Conservation (phyloP, 2,797 vertebrate species). For the Acropternis orthonyx region DNA sequence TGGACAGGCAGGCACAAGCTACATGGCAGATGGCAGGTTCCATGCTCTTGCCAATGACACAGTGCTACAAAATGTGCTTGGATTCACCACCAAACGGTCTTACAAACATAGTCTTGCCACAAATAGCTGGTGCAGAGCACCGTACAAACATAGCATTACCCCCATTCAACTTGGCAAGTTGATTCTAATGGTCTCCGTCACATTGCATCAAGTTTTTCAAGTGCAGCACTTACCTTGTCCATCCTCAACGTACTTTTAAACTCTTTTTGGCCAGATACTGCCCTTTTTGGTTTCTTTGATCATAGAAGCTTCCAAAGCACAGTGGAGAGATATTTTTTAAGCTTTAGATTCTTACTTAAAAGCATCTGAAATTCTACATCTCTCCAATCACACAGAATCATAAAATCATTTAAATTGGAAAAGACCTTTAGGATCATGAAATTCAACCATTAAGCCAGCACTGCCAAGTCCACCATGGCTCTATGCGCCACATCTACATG, state of each 20-base stretch:
- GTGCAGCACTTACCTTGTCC: fast-evolving
- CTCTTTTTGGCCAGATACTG: background rate
- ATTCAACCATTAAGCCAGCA: background rate
- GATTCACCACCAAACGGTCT: background rate
- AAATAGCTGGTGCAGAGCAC: background rate
- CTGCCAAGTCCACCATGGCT: background rate
- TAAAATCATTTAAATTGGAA: background rate
- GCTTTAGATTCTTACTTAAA: background rate
- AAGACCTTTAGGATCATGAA: background rate
- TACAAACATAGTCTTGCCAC: background rate
- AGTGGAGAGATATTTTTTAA: background rate
- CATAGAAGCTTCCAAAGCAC: background rate
- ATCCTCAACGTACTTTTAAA: background rate
- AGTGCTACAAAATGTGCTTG: background rate
- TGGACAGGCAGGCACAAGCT: background rate
- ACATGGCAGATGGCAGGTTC: background rate
- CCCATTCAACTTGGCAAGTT: background rate
- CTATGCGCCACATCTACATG: background rate
- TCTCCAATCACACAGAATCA: background rate
- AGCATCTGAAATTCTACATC: background rate
- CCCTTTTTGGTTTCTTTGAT: background rate
- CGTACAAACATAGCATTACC: background rate
- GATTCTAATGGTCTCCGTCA: fast-evolving
- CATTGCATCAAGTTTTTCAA: background rate
- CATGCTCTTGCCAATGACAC: background rate